phyloP scores from a whole-genome alignment of 2,113 vertebrate species.

The Seriola dumerili region DNA sequence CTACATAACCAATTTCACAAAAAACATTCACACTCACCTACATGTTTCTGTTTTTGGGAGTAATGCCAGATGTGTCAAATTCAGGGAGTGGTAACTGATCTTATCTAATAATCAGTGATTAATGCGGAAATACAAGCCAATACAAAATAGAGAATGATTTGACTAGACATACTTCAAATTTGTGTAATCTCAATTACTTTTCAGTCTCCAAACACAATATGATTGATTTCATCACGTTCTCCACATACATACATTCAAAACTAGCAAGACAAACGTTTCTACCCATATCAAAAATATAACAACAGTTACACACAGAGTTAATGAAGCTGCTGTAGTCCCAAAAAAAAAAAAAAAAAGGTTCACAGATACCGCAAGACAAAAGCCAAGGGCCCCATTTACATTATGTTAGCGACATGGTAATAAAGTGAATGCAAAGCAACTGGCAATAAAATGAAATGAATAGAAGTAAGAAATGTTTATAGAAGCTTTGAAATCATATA shows the following conservation, averaged over 20 bases:
- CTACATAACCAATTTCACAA: not conserved
- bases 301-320: not conserved
- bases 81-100: not conserved
- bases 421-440: not conserved
- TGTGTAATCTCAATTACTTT: not conserved
- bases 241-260: constrained; percentile 20
- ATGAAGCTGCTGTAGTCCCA: not conserved
- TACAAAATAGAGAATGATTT: not conserved
- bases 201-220: not conserved
- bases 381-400: constrained; percentile 1
- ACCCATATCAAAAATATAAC: constrained; percentile 10
- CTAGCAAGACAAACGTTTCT: constrained; percentile 18
- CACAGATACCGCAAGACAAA: constrained; percentile 15
- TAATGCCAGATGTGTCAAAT: not conserved
- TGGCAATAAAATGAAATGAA: not conserved
- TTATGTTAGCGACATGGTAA: not conserved
- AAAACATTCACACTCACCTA: not conserved
- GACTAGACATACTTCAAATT: not conserved
- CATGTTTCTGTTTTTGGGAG: not conserved
- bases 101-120: not conserved
- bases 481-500: not conserved
- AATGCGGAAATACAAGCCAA: not conserved
- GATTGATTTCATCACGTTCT: not conserved
- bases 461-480: constrained; percentile 24
- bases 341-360: not conserved